Evolutionary conservation across 1,140 invertebrate species (phyloP), one percentile per base, ranked within the genome.

Genomic region (Drosophila guanche): DNA sequence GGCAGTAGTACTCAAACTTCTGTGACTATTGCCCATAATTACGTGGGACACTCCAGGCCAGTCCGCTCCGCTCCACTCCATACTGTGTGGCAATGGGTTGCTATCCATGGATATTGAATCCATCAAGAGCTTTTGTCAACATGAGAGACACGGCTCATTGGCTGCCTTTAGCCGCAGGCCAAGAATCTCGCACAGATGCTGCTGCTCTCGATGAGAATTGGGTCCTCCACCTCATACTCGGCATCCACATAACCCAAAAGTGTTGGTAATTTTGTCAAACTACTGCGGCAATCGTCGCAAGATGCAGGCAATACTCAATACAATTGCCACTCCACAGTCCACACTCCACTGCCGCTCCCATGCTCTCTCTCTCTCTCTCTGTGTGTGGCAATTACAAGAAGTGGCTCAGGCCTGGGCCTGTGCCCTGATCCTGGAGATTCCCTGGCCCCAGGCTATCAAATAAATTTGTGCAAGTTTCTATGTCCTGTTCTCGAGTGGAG

Each of bases 161-260:
- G 77, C 55, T 68, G 83, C 65, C 69, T 71, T 78, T 88, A 67
- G 83, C 81, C 81, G 83, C 81, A 58, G 81, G 81, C 83, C 74
- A 86, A 86, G 81, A 88, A 86, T 66, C 83, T 43, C 62, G 81
- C 81, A 86, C 81, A 86, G 81, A 86, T 86, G 81, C 83, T 86
- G 33, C 33, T 73, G 71, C 81, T 59, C 56, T 75, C 56, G 65
- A 79, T 73, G 72, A 86, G 43, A 71, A 85, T 76, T 70, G 74
- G 0, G 16, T 20, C 16, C 16, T 1, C 16, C 0, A 1, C 16
- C 16, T 20, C 16, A 63, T 79, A 84, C 79, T 84, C 70, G 80
- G 52, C 80, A 84, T 75, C 67, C 45, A 51, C 62, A 66, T 66
- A 47, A 74, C 69, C 70, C 59, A 74, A 73, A 74, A 74, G 70